Evolutionary conservation across 2,113 vertebrate species (phyloP).

Genomic region (Odocoileus virginianus): DNA sequence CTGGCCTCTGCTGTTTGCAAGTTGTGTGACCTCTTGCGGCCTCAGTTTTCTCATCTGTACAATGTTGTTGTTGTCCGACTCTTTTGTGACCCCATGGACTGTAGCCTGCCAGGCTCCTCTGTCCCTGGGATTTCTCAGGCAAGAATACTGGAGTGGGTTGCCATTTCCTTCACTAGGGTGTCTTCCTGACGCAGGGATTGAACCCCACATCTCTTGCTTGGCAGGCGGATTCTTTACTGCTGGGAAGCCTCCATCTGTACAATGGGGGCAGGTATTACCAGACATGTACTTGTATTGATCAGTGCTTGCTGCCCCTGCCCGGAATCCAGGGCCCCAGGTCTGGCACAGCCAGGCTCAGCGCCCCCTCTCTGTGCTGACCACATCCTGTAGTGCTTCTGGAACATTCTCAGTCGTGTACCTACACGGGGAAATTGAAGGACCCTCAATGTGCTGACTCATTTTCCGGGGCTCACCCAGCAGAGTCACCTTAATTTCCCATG

Average conservation of each 20-base stretch:
- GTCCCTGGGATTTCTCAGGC: neutral
- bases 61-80: neutral
- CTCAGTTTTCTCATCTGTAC: neutral
- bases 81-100: neutral
- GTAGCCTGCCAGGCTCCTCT: neutral
- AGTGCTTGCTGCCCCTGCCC: too few species aligned
- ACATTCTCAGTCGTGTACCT: accelerated
- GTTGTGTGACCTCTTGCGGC: neutral
- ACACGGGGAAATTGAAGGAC: accelerated
- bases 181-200: neutral
- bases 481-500: too few species aligned
- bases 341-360: accelerated
- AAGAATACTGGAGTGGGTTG: neutral
- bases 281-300: neutral
- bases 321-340: neutral
- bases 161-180: neutral
- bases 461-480: neutral
- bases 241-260: neutral
- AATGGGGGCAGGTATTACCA: neutral
- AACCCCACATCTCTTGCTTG: neutral
- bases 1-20: neutral
- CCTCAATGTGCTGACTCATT: neutral
- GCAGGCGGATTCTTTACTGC: neutral
- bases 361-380: neutral
- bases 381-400: neutral